These are phyloP conservation scores for Orthonevra nobilis DNA, from an alignment of 2,888 invertebrate species.

Conservation along the genomic window DNA sequence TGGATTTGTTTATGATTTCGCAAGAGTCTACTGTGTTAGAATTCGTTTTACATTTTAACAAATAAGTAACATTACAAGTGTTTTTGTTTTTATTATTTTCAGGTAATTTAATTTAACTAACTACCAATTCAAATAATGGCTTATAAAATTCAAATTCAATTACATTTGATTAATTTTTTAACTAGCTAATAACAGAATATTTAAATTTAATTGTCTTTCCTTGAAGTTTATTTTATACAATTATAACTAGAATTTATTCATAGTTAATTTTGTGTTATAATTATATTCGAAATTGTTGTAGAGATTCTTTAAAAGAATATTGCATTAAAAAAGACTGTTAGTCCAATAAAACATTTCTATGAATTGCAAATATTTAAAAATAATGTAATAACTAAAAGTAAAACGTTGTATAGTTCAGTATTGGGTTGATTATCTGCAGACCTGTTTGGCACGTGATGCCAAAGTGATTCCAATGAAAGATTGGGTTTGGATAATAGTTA, in stretches of 20 bases:
- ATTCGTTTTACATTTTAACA: conserved; percentile 12
- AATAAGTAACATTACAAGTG: conserved; percentile 54
- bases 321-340: conserved; percentile 24
- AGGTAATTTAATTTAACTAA: conserved; percentile 48
- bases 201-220: conserved; percentile 13
- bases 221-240: conserved; percentile 1
- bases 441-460: too few relatives aligned
- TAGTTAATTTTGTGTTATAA: conserved; percentile 5
- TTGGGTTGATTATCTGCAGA: too few relatives aligned
- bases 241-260: conserved; percentile 11
- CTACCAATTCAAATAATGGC: conserved; percentile 40
- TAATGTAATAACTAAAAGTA: too few relatives aligned
- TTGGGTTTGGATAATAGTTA: too few relatives aligned
- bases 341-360: too few relatives aligned
- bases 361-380: too few relatives aligned
- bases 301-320: conserved; percentile 63
- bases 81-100: conserved; percentile 8
- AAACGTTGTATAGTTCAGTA: too few relatives aligned
- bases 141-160: conserved; percentile 11
- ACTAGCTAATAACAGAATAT: conserved; percentile 51
- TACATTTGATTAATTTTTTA: conserved; percentile 3
- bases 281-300: conserved; percentile 7
- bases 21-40: conserved; percentile 42
- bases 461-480: too few relatives aligned
- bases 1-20: conserved; percentile 4